Evolutionary conservation across 2,113 vertebrate species (phyloP).

Genomic region (Microcebus ravelobensis): DNA sequence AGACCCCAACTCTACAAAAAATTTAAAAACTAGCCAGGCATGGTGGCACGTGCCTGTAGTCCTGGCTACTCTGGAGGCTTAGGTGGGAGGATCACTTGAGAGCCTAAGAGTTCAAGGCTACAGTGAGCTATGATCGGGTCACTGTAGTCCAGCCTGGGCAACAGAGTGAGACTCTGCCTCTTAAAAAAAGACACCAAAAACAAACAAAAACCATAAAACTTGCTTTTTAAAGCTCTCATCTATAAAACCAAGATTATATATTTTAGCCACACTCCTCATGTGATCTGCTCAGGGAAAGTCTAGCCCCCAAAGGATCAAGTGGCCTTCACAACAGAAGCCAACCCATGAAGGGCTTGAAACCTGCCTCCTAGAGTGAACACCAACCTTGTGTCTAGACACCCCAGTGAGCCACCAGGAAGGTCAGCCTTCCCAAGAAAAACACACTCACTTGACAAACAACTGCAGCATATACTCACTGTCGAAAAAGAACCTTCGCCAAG

Average conservation of each 20-base stretch:
- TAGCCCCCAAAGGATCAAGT: not conserved
- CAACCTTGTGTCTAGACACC: not conserved
- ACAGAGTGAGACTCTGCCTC: too few species aligned
- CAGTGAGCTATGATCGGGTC: too few species aligned
- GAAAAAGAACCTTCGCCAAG: constrained; percentile 99
- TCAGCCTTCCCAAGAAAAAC: not conserved
- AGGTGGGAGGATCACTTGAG: too few species aligned
- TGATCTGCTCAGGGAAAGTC: not conserved
- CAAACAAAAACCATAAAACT: not conserved
- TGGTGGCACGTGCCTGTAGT: too few species aligned
- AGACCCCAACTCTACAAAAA: too few species aligned
- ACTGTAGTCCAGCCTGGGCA: too few species aligned
- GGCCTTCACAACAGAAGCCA: not conserved
- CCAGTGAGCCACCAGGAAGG: not conserved
- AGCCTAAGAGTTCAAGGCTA: too few species aligned
- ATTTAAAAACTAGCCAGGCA: too few species aligned
- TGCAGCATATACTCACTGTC: constrained; percentile 88
- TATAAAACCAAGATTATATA: not conserved
- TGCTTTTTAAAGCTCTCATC: not conserved
- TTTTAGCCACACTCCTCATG: not conserved
- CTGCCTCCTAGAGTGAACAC: not conserved
- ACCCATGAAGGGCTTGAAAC: not conserved
- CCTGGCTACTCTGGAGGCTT: too few species aligned
- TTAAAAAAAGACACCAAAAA: too few species aligned
- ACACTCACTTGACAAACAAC: not conserved